phyloP scores from a whole-genome alignment of 2,113 vertebrate genomes.

The Halcyon malimbica region DNA sequence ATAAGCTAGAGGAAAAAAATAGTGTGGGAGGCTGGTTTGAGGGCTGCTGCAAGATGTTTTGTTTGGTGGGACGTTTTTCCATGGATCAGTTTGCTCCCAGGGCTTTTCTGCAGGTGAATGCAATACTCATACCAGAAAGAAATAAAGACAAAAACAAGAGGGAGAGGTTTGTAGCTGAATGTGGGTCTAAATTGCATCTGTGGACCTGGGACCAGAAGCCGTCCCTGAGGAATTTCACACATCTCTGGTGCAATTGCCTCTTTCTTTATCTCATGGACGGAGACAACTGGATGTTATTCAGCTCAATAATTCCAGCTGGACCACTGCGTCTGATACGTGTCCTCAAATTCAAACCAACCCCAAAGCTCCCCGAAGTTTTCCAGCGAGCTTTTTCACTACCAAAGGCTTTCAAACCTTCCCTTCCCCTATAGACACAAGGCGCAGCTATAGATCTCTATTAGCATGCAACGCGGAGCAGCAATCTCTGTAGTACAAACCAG shows the following conservation, averaged over 20 bases:
- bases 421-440: background rate
- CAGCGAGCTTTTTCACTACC: background rate
- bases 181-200: too few species aligned
- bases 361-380: background rate
- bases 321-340: background rate
- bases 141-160: background rate
- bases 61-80: background rate
- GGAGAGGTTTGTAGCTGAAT: background rate
- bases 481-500: constrained; percentile 62
- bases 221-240: background rate
- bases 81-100: background rate
- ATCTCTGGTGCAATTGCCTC: background rate
- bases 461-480: constrained; percentile 31
- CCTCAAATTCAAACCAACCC: background rate
- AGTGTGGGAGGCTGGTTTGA: background rate
- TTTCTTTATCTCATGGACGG: background rate
- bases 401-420: background rate
- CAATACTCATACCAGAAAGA: background rate
- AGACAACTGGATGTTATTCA: background rate
- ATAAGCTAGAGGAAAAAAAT: background rate
- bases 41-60: background rate
- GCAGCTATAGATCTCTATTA: constrained; percentile 28
- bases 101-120: background rate
- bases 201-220: background rate
- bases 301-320: constrained; percentile 35